These are phyloP conservation scores for Megalurothrips usitatus DNA, from an alignment of 2,888 invertebrate species.

Conservation along the genomic window DNA sequence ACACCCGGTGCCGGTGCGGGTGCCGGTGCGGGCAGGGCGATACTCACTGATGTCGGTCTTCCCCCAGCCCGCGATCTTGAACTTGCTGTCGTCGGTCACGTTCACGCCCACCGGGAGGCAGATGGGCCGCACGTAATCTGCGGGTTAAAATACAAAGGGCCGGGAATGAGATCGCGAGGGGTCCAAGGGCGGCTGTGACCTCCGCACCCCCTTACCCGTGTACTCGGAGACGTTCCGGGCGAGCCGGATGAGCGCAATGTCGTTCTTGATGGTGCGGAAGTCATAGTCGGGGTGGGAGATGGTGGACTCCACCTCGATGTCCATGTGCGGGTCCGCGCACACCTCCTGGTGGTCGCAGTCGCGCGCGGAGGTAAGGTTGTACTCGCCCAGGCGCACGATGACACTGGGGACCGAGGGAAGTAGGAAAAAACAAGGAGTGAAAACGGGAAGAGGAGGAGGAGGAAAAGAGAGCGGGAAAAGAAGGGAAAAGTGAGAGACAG, in stretches of 20 bases:
- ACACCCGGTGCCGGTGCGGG: too few relatives aligned
- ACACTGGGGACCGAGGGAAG: conserved; percentile 27
- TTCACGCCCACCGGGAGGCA: conserved; percentile 39
- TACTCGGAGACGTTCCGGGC: conserved; percentile 31
- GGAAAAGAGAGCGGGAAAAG: not conserved
- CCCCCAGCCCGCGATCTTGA: conserved; percentile 40
- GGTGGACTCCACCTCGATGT: conserved; percentile 37
- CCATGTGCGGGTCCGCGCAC: conserved; percentile 30
- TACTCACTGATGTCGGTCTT: conserved; percentile 38
- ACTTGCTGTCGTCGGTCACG: conserved; percentile 33
- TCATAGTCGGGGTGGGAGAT: conserved; percentile 38
- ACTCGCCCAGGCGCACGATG: conserved; percentile 34
- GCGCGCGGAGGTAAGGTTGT: conserved; percentile 29
- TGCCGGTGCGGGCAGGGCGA: not conserved
- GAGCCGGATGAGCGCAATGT: conserved; percentile 40
- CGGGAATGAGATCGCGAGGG: too few relatives aligned
- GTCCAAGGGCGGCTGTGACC: too few relatives aligned
- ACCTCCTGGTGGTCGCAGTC: conserved; percentile 30
- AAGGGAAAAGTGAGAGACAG: too few relatives aligned
- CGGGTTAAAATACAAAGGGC: not conserved
- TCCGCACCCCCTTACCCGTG: not conserved
- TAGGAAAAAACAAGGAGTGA: too few relatives aligned
- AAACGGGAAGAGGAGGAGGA: too few relatives aligned
- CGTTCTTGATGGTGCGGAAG: conserved; percentile 39
- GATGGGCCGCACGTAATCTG: conserved; percentile 37